Base-by-base conservation (phyloP, 2,797 vertebrate species). In the Chloroceryle inda region DNA sequence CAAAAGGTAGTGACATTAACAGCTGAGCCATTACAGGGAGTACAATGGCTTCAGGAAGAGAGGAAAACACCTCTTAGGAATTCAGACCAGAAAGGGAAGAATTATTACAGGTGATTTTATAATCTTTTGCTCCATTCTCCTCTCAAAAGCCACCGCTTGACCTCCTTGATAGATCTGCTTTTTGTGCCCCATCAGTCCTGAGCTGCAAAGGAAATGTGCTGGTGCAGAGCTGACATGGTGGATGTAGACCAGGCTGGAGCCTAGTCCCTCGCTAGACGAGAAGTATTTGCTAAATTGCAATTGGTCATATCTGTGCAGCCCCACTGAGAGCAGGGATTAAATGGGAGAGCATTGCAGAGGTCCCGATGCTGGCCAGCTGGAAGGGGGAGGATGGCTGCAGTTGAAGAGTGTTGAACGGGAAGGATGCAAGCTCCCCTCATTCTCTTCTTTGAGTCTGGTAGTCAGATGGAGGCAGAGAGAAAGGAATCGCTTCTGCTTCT, bases 1-100 rank as follows among this genome's bases (percentile, higher is more conserved):
- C 63, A 74, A 92, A 95, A 95, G 89, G 85, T 47, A 83, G 63
- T 94, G 93, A 96, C 80, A 71, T 92, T 91, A 95, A 96, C 91
- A 88, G 62, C 89, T 96, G 40, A 94, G 66, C 75, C 58, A 16
- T 96, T 87, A 45, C 17, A 23, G 47, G 55, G 52, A 92, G 71
- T 71, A 92, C 83, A 93, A 40, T 73, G 44, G 67, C 83, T 80
- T 35, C 81, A 88, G 76, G n/a, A 75, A 75, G 49, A 79, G 80
- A 64, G 31, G 58, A 77, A 92, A 92, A 79, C 13, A 16, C 64
- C 87, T 96, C 85, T 83, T 89, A 95, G 89, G 94, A 96, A 91
- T 97, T 95, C 73, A 88, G 62, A 82, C 44, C 45, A 96, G 85
- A 95, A 96, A 91, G 56, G 74, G 68, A 95, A 50, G 76, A 69